Conservation (phyloP, 2,113 vertebrate genomes). For the Prunella fulvescens region DNA sequence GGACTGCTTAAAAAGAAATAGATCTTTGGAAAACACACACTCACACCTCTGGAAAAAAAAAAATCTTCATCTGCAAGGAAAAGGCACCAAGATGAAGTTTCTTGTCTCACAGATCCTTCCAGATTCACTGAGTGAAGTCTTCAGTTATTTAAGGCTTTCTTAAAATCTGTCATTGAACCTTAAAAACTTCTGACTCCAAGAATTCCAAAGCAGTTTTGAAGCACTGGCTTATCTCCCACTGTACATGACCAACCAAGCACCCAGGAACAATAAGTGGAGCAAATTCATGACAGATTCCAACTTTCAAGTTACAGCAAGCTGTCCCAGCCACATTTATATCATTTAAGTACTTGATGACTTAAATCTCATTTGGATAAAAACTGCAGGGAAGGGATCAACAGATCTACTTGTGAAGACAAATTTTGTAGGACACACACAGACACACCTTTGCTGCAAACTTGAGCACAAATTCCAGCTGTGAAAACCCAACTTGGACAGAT, state of each 20-base stretch:
- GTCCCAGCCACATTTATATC: neutral
- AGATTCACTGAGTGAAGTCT: neutral
- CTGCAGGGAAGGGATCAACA: neutral
- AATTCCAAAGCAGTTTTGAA: neutral
- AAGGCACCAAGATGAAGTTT: neutral
- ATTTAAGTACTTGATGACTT: neutral
- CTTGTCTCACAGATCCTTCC: neutral
- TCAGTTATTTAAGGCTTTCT: neutral
- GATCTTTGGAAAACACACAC: neutral
- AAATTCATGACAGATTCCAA: neutral
- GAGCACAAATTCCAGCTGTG: neutral
- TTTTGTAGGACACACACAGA: neutral
- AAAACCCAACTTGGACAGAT: neutral
- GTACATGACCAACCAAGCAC: neutral
- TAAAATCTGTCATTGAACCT: too few species aligned
- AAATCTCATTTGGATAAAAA: neutral
- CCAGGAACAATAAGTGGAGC: neutral
- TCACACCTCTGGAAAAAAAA: neutral
- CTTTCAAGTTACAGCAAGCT: neutral
- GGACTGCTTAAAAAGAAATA: neutral
- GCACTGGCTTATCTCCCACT: neutral
- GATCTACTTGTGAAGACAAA: rapidly evolving
- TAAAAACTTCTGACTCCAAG: neutral
- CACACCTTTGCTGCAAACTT: neutral
- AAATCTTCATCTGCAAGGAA: conserved; percentile 75